Evolutionary conservation across 2,113 vertebrate species (phyloP).

Genomic region (Callipepla californica): DNA sequence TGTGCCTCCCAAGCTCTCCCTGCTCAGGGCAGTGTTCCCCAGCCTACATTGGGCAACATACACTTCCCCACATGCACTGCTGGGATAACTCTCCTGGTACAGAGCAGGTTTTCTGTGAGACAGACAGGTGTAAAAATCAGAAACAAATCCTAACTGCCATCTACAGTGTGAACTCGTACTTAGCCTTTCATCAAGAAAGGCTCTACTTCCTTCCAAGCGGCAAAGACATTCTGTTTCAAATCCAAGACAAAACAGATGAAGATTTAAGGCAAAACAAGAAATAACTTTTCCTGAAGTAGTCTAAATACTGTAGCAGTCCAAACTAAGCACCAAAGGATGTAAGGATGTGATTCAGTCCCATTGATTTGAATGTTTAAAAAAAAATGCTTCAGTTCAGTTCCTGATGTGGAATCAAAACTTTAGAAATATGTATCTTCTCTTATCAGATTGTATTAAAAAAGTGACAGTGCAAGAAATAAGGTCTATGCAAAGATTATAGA

Average conservation of each 20-base stretch:
- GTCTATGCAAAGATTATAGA: neutral
- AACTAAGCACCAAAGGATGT: neutral
- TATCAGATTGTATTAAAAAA: slow-evolving; percentile 17
- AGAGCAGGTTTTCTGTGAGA: neutral
- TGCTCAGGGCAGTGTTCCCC: neutral
- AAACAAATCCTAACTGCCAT: neutral
- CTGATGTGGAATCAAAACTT: slow-evolving; percentile 9
- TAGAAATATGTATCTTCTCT: slow-evolving; percentile 1
- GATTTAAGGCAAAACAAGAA: neutral
- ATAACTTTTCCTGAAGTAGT: neutral
- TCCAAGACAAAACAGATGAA: neutral
- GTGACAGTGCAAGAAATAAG: neutral
- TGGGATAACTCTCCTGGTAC: neutral
- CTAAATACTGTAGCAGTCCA: neutral
- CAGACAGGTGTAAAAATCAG: neutral
- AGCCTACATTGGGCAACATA: neutral
- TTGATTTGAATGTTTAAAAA: neutral
- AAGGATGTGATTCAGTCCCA: neutral
- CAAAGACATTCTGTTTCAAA: neutral
- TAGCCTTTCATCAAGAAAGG: neutral
- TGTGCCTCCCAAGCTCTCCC: neutral
- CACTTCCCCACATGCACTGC: neutral
- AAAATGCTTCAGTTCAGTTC: slow-evolving; percentile 6
- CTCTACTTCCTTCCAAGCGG: neutral
- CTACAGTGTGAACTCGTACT: neutral